Evolutionary conservation across 2,113 vertebrate genomes (phyloP).

Genomic region (Thermophis baileyi): DNA sequence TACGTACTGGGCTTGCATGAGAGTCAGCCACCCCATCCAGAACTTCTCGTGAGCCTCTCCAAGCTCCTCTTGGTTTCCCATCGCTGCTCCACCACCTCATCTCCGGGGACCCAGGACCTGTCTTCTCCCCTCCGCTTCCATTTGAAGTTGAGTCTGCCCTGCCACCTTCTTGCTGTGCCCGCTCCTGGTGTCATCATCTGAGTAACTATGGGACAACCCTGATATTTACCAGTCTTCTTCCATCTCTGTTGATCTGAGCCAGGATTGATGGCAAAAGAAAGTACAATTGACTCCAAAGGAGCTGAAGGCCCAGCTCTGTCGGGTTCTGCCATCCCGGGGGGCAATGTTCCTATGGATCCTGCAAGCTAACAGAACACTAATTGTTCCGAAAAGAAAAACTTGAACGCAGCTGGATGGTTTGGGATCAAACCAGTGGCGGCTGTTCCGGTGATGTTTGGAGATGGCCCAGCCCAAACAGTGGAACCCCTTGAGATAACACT

Average conservation of each 20-base stretch:
- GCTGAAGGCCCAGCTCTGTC: neutral
- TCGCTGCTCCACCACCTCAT: neutral
- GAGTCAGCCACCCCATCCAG: conserved; percentile 73
- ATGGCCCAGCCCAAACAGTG: neutral
- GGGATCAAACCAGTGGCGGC: neutral
- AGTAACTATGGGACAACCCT: neutral
- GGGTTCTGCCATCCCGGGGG: neutral
- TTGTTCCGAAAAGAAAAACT: neutral
- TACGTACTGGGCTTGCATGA: conserved; percentile 86
- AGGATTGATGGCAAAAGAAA: neutral
- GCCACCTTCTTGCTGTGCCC: neutral
- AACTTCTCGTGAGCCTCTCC: conserved; percentile 67
- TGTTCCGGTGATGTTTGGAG: neutral
- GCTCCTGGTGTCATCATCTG: neutral
- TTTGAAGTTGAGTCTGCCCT: neutral
- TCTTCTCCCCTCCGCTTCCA: neutral
- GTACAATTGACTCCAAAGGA: neutral
- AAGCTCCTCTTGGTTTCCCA: neutral
- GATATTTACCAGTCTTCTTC: neutral
- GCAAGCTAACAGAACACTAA: neutral
- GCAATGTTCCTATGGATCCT: neutral
- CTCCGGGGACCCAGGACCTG: neutral
- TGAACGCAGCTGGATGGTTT: neutral
- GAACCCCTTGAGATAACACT: neutral
- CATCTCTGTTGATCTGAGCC: neutral